Evolutionary conservation across 2,113 vertebrate species (phyloP), one percentile per base, ranked within the genome.

Genomic region (Lathamus discolor): DNA sequence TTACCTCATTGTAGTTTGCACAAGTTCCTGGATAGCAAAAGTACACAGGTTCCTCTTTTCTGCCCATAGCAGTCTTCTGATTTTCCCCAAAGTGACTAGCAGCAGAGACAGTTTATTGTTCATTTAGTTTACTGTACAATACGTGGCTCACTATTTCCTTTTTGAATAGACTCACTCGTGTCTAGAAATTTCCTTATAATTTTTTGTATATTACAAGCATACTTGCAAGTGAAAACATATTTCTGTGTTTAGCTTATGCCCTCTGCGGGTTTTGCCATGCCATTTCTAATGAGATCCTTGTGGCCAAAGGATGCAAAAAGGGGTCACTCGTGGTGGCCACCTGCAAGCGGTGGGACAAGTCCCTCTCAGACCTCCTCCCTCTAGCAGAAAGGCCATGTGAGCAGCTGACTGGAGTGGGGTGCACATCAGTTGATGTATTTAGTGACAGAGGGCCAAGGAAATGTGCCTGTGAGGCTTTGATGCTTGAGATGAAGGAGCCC

Each of bases 321-420:
- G 7, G 8, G 8, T 83, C 22, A 28, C 13, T 67, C 0, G 0
- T 4, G 5, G 22, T 2, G 1, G 55, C 43, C 44, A 72, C 51
- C 25, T 76, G 57, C 1, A 5, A 51, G 7, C 33, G 0, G 3
- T 4, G 5, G 11, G 5, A 48, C 0, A 0, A 74, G 24, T 2
- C 6, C 9, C n/a, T 63, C 28, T 74, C 25, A 61, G 20, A 6
- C 28, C 35, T 86, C 33, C 33, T 90, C 5, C 3, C 19, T 74
- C 29, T 8, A 18, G 35, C 48, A 91, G 41, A 89, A 77, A 73
- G 49, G 24, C 12, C 4, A 1, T 28, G 22, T 7, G 16, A 64
- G 52, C 35, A 69, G 44, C 27, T 83, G 54, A 33, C 17, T 2
- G 1, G 19, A 78, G 37, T 46, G 10, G 2, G 4, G 4, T 49